A percentile compares a stretch with the other conserved stretches of the same genome.
phyloP scores from a whole-genome alignment of 1,140 invertebrate species.

The Lamellibrachia luymesi region DNA sequence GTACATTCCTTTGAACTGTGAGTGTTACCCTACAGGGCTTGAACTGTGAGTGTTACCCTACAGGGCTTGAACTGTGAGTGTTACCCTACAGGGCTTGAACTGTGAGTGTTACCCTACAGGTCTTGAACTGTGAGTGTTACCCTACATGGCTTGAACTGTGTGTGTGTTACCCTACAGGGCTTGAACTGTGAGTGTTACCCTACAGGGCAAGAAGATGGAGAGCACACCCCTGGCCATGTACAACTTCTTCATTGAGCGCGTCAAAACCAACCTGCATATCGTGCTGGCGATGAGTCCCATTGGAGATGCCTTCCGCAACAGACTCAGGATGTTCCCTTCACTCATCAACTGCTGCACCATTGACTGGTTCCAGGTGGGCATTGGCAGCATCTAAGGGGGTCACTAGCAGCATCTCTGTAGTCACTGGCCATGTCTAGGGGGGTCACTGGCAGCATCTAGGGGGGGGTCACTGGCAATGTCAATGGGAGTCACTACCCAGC shows the following conservation, averaged over 20 bases:
- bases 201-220: slow-evolving; percentile 63
- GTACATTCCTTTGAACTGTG: too few species aligned
- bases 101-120: too few species aligned
- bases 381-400: slow-evolving; percentile 34
- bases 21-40: too few species aligned
- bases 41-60: too few species aligned
- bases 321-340: slow-evolving; percentile 58
- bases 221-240: slow-evolving; percentile 57
- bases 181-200: neutral
- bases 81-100: too few species aligned
- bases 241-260: slow-evolving; percentile 58
- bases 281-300: slow-evolving; percentile 58
- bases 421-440: slow-evolving; percentile 52
- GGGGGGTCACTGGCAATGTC: too few species aligned
- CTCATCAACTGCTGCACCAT: slow-evolving; percentile 60
- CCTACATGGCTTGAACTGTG: too few species aligned
- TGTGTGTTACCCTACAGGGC: too few species aligned
- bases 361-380: slow-evolving; percentile 59
- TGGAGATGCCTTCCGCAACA: slow-evolving; percentile 57
- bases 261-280: slow-evolving; percentile 55
- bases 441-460: slow-evolving; percentile 27
- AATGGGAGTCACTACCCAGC: too few species aligned
- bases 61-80: too few species aligned
- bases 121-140: too few species aligned
- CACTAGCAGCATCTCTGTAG: slow-evolving; percentile 62